Base-by-base conservation (phyloP, 2,888 invertebrate species). In the Lasioglossum malachurum region DNA sequence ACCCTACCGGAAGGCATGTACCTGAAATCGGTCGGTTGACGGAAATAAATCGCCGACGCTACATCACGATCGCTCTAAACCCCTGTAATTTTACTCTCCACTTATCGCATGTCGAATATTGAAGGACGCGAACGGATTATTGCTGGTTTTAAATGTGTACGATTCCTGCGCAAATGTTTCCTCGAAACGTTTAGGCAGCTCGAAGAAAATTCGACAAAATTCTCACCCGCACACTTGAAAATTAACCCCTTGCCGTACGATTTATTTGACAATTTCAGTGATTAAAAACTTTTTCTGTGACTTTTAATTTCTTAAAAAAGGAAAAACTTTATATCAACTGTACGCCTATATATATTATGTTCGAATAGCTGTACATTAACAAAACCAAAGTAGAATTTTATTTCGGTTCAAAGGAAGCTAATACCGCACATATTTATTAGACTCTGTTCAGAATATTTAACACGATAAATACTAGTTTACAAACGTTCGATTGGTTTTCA, bases 11-110 rank as follows among this genome's bases (percentile, higher is more conserved):
- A 84, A 89, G 84, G 78, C 84, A 90, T 78, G 78, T 78, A 91
- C 75, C 83, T 82, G 78, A 80, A 85, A 87, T 90, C 87, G 84
- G 83, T 80, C 75, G 74, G 84, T 82, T 81, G 84, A 88, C 85
- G 74, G 75, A 80, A 87, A 90, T 88, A 90, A 91, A 91, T 91
- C 87, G 87, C 86, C 82, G 78, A 78, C 86, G 85, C 44, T 84
- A 83, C 84, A 86, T 87, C 89, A 89, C 88, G 77, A 84, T 84
- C 84, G 49, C 75, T 31, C 46, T 23, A 46, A 27, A 44, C 84
- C 82, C 82, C 83, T 89, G 86, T 83, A 91, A 91, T 91, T 89
- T 86, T 78, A 74, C 79, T 64, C 73, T 44, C 71, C 84, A 84
- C 82, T 89, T 90, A 90, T 89, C 88, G 84, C 57, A 44, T 8